Conservation (phyloP, 2,888 invertebrate genomes). For the Xylota segnis region DNA sequence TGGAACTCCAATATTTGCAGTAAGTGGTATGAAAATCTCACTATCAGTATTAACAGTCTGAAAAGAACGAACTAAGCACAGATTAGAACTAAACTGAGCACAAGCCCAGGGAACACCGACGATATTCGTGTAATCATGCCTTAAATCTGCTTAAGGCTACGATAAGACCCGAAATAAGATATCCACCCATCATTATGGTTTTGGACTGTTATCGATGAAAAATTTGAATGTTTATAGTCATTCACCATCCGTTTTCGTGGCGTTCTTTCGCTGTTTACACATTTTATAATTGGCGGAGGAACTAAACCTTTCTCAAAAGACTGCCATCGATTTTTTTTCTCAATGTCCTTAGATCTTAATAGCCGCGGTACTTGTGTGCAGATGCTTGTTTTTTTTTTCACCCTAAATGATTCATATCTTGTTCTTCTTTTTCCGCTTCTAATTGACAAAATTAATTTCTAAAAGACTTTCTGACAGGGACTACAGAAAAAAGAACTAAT, state of each 20-base stretch:
- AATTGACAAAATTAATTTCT: conserved; percentile 1
- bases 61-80: too few relatives aligned
- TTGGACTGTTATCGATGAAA: too few relatives aligned
- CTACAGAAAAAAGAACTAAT: not conserved
- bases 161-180: too few relatives aligned
- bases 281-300: not conserved
- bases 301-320: not conserved
- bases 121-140: too few relatives aligned
- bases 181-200: too few relatives aligned
- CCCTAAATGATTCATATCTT: not conserved
- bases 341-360: not conserved
- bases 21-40: too few relatives aligned
- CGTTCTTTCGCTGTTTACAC: not conserved
- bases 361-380: not conserved
- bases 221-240: not conserved
- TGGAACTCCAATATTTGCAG: too few relatives aligned
- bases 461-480: not conserved
- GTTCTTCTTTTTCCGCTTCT: not conserved
- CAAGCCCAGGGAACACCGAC: too few relatives aligned
- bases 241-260: too few relatives aligned
- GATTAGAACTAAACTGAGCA: too few relatives aligned
- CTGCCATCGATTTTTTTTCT: not conserved
- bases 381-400: not conserved
- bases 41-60: too few relatives aligned
- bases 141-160: too few relatives aligned